Conservation (phyloP, 2,888 invertebrate species). For the Parnassius apollo region DNA sequence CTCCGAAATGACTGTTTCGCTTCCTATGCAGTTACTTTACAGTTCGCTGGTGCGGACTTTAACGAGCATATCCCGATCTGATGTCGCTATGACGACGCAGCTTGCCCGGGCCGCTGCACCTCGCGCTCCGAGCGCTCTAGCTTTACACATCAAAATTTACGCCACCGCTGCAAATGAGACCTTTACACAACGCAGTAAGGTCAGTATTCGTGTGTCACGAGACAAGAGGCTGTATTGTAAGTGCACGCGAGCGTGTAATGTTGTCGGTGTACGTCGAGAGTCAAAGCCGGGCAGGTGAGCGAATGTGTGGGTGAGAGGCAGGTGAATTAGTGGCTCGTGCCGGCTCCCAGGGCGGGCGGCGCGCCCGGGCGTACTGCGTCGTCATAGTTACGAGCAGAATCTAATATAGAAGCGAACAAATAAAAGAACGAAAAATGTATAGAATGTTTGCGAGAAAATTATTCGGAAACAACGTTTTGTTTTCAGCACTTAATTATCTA, state of each 20-base stretch:
- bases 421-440: constrained; percentile 41
- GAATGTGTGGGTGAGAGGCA: constrained; percentile 54
- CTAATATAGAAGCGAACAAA: constrained; percentile 53
- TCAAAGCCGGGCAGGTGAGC: constrained; percentile 45
- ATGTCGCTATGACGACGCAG: constrained; percentile 28
- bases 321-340: constrained; percentile 59
- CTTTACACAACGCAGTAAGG: constrained; percentile 47
- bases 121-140: constrained; percentile 41
- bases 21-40: constrained; percentile 53
- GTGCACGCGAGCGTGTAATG: constrained; percentile 55
- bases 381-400: constrained; percentile 63
- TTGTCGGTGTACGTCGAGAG: constrained; percentile 42
- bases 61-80: constrained; percentile 56
- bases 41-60: constrained; percentile 46
- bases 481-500: neutral
- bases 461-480: constrained; percentile 1
- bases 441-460: constrained; percentile 23
- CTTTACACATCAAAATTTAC: constrained; percentile 13
- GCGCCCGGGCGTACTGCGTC: constrained; percentile 59
- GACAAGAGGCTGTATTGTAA: constrained; percentile 50
- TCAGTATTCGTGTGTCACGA: constrained; percentile 39
- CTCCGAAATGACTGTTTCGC: constrained; percentile 50
- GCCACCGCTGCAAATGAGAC: constrained; percentile 29
- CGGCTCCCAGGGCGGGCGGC: constrained; percentile 49
- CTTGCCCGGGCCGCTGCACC: constrained; percentile 46